phyloP scores from a whole-genome alignment of 2,113 vertebrate species.

The Alaudala cheleensis region DNA sequence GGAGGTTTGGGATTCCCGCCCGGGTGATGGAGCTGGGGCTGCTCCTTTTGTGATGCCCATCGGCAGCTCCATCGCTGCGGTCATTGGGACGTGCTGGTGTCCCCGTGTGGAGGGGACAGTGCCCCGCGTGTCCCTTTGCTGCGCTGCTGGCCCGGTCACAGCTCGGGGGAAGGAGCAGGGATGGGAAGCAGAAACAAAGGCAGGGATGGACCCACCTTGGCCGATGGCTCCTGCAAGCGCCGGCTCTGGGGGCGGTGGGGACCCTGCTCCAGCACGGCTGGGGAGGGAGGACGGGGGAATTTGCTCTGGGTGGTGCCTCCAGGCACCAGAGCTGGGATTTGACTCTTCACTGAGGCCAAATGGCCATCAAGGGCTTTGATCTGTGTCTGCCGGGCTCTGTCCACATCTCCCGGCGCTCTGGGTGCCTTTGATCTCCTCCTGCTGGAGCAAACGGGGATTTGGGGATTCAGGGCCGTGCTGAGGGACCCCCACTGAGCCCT shows the following conservation, averaged over 20 bases:
- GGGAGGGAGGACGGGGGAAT: not conserved
- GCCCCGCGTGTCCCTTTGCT: rapidly evolving
- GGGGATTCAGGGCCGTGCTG: not conserved
- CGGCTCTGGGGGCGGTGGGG: not conserved
- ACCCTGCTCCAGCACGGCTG: rapidly evolving
- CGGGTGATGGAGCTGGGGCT: not conserved
- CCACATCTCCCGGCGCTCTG: not conserved
- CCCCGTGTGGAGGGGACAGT: not conserved
- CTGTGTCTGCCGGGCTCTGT: not conserved
- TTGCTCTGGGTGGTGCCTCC: not conserved
- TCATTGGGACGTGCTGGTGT: rapidly evolving
- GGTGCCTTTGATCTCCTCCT: not conserved
- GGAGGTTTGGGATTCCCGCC: not conserved
- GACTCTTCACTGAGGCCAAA: not conserved
- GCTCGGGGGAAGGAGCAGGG: not conserved
- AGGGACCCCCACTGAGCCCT: not conserved
- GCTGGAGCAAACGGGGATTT: rapidly evolving
- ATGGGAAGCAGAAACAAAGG: not conserved
- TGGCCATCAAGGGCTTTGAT: not conserved
- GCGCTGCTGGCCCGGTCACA: not conserved
- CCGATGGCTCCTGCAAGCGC: not conserved
- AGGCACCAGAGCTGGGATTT: not conserved
- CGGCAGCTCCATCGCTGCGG: rapidly evolving
- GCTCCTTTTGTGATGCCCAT: not conserved
- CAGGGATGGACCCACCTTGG: not conserved